Percentiles rank a stretch among this genome's conserved stretches.
Evolutionary conservation across 2,113 vertebrate species (phyloP).

Genomic region (Caretta caretta): DNA sequence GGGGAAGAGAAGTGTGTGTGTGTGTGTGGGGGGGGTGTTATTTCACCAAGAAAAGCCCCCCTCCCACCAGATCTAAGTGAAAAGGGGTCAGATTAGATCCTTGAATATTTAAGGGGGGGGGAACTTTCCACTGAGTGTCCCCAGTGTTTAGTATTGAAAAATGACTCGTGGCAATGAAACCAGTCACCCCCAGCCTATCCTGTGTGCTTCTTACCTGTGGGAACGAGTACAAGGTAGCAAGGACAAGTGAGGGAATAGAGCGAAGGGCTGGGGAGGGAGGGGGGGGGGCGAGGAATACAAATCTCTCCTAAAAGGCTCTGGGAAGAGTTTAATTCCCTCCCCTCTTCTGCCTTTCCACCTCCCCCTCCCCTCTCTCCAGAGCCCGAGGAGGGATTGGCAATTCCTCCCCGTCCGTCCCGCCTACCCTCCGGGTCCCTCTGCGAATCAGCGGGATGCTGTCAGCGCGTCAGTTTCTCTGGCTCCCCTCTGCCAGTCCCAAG

Average conservation of each 20-base stretch:
- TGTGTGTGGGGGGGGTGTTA: not conserved
- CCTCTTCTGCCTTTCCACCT: not conserved
- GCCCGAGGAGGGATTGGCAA: conserved; percentile 5
- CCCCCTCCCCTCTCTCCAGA: not conserved
- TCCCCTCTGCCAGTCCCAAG: conserved; percentile 71
- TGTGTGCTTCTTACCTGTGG: not conserved
- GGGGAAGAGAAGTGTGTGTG: not conserved
- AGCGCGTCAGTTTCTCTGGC: conserved; percentile 77
- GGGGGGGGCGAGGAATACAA: not conserved
- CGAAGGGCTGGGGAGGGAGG: not conserved
- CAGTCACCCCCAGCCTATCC: not conserved
- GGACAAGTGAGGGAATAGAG: too few relatives aligned
- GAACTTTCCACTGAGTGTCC: not conserved
- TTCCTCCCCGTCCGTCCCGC: not conserved
- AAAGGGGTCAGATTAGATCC: too few relatives aligned
- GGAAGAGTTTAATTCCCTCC: not conserved
- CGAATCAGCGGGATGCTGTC: conserved; percentile 86
- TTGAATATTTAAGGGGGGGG: too few relatives aligned
- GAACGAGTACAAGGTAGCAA: not conserved
- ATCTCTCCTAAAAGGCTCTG: too few relatives aligned
- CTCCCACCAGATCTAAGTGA: not conserved
- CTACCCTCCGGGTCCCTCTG: conserved; percentile 54
- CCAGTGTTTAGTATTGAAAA: not conserved
- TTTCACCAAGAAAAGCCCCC: too few relatives aligned
- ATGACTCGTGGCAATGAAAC: not conserved